Conservation (phyloP, 2,113 vertebrate species). For the Budorcas taxicolor region DNA sequence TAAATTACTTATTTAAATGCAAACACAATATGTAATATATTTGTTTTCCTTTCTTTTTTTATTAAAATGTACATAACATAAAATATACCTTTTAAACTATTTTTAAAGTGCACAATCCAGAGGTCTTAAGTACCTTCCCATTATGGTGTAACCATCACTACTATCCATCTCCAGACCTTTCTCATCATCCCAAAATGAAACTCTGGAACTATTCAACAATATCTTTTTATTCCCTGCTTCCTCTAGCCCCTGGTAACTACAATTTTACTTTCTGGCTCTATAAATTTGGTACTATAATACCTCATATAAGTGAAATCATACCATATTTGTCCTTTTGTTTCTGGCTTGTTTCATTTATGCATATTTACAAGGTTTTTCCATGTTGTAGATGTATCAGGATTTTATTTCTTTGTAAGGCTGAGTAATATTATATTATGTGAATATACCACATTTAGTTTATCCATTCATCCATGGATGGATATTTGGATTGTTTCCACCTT, state of each 20-base stretch:
- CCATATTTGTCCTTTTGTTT: neutral
- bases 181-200: neutral
- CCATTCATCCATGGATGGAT: neutral
- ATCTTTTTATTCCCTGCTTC: neutral
- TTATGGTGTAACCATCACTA: neutral
- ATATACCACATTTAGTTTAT: neutral
- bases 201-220: neutral
- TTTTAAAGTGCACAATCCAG: neutral
- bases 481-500: neutral
- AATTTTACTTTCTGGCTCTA: neutral
- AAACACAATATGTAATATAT: neutral
- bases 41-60: neutral
- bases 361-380: neutral
- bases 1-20: neutral
- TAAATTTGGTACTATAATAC: neutral
- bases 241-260: neutral
- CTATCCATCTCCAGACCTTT: neutral
- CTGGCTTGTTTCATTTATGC: neutral
- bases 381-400: neutral
- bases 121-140: neutral
- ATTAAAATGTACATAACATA: neutral
- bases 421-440: neutral
- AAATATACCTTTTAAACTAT: neutral
- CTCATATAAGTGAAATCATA: neutral
- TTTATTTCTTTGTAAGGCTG: neutral